Base-by-base conservation (phyloP, 23 tunicate genomes). In the Ciona savignyi region DNA sequence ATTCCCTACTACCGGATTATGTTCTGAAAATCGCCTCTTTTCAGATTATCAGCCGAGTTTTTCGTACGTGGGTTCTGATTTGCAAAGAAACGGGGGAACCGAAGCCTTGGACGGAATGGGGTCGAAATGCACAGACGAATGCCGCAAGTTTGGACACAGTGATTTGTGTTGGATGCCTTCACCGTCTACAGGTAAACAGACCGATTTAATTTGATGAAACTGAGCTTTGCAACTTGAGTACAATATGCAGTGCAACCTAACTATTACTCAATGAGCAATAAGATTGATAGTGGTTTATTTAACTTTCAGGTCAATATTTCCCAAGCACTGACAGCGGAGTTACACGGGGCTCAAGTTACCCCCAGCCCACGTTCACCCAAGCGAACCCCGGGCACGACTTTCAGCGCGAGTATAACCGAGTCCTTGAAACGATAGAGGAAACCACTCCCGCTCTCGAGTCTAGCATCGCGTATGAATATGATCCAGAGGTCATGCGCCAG, bases 131-230 rank as follows among this genome's bases (percentile, higher is more conserved):
- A 82, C 87, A 9, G 66, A 60, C 25, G 87, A 82, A 30, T 82
- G 87, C 68, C 20, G 26, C 6, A 73, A 28, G 2, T 74, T 35
- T 27, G 87, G 87, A 25, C 87, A 82, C 70, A 82, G 87, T 68
- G 87, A 82, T 42, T 23, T 77, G n/a, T 82, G 87, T 29, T 82
- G 87, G 87, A 82, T 82, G 87, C 87, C 87, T 11, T 72, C 76
- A 22, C 76, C 76, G 1, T 42, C 76, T n/a, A 42, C 48, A 48
- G 76, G 76, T 72, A 51, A 24, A 2, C 22, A 9, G 67, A n/a
- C n/a, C n/a, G n/a, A n/a, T n/a, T n/a, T n/a, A n/a, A n/a, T n/a
- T n/a, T n/a, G n/a, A n/a, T n/a, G n/a, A n/a, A n/a, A n/a, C n/a
- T n/a, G n/a, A n/a, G n/a, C n/a, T n/a, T n/a, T n/a, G n/a, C n/a